Evolutionary conservation across 2,888 invertebrate genomes (phyloP).

Genomic region (Mimachlamys varia): DNA sequence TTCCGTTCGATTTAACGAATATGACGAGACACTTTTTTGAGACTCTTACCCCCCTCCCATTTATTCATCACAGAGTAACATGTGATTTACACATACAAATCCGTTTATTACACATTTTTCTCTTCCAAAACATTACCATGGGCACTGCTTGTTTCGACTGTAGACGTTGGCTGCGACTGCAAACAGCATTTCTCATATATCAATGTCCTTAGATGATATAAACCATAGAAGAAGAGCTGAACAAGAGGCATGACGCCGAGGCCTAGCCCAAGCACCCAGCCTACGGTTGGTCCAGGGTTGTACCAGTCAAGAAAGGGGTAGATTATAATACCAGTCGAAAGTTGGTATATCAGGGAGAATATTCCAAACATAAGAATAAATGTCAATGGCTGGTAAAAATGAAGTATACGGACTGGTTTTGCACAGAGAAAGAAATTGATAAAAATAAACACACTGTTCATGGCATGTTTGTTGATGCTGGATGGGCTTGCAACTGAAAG

Average conservation of each 20-base stretch:
- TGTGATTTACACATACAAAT: too few relatives aligned
- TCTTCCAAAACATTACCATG: neutral
- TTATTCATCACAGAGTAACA: too few relatives aligned
- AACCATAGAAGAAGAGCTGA: neutral
- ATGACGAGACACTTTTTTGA: too few relatives aligned
- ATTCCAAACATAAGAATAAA: neutral
- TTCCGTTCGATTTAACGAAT: too few relatives aligned
- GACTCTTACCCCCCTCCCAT: too few relatives aligned
- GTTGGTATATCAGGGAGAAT: neutral
- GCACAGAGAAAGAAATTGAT: constrained; percentile 12
- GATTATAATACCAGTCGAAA: neutral
- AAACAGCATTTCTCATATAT: neutral
- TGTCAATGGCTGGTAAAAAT: neutral
- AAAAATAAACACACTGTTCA: neutral
- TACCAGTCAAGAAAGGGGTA: neutral
- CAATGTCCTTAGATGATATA: neutral
- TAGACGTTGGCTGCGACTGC: too few relatives aligned
- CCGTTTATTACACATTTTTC: neutral
- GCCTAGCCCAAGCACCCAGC: neutral
- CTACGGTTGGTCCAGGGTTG: neutral
- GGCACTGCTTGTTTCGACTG: neutral
- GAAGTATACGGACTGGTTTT: neutral
- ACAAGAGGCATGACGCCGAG: neutral
- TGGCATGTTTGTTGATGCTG: constrained; percentile 6
- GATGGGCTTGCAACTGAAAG: neutral